Conservation (phyloP, 2,113 vertebrate genomes). For the Scytalopus superciliaris region DNA sequence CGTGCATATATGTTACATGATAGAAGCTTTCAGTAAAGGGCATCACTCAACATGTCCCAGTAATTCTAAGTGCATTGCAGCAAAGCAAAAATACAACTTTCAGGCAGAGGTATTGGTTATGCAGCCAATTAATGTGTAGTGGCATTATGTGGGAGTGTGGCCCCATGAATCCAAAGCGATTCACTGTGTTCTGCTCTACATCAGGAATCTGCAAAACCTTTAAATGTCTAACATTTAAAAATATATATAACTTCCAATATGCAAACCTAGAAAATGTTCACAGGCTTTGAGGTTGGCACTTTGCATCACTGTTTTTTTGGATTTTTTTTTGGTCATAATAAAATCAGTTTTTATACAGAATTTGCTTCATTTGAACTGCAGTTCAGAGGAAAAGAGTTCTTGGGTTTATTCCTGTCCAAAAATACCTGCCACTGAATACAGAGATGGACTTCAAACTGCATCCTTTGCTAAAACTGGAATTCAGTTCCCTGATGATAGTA, state of each 20-base stretch:
- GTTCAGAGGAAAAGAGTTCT: background rate
- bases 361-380: background rate
- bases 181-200: background rate
- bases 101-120: background rate
- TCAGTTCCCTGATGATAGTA: background rate
- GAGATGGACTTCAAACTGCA: background rate
- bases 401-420: background rate
- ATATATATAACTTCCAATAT: background rate
- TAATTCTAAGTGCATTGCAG: background rate
- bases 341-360: background rate
- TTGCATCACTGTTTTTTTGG: background rate
- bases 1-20: background rate
- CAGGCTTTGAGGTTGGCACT: background rate
- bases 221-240: conserved; percentile 31
- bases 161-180: background rate
- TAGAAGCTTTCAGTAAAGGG: background rate
- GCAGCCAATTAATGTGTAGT: background rate
- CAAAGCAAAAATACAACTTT: conserved; percentile 12
- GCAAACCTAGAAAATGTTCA: conserved; percentile 1
- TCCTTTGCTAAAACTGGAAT: background rate
- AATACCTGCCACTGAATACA: background rate
- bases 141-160: background rate
- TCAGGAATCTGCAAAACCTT: background rate
- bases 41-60: background rate
- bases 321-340: background rate